Evolutionary conservation across 1,140 invertebrate genomes (phyloP), one percentile per base, ranked within the genome.

Genomic region (Diplogasteroides magnus): DNA sequence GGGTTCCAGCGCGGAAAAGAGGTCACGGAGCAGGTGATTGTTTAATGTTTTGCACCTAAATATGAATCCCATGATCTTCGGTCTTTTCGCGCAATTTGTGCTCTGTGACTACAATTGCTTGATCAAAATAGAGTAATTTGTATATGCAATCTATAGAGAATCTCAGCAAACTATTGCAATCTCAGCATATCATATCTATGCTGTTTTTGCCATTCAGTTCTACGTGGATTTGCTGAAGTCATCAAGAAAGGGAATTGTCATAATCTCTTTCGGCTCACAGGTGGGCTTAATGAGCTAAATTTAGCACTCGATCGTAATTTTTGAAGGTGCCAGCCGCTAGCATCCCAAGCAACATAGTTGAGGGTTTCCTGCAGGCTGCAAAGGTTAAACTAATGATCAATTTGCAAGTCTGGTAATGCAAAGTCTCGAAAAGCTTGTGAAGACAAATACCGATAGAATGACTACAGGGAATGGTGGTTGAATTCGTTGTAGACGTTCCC

Each of bases 401-500:
- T n/a, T n/a, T n/a, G n/a, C n/a, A n/a, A n/a, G n/a, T n/a, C n/a
- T n/a, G n/a, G n/a, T n/a, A n/a, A n/a, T n/a, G n/a, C n/a, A n/a
- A 48, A 48, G 19, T 48, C 37, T 19, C 37, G 37, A 19, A 48
- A 48, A 48, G 37, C 6, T 48, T 48, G 19, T 48, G 19, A n/a
- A n/a, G n/a, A n/a, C n/a, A n/a, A n/a, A n/a, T n/a, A n/a, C n/a
- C n/a, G n/a, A n/a, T n/a, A n/a, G n/a, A n/a, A n/a, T n/a, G n/a
- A n/a, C n/a, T n/a, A n/a, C n/a, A n/a, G n/a, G n/a, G n/a, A n/a
- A n/a, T n/a, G n/a, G n/a, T n/a, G n/a, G n/a, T n/a, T n/a, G n/a
- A n/a, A n/a, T n/a, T n/a, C n/a, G n/a, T 73, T 75, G 31, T 31
- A 59, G 2, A 55, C 64, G 31, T 74, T 71, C 29, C 68, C 71